Base-by-base conservation (phyloP, 2,888 invertebrate genomes). In the Penaeus monodon region DNA sequence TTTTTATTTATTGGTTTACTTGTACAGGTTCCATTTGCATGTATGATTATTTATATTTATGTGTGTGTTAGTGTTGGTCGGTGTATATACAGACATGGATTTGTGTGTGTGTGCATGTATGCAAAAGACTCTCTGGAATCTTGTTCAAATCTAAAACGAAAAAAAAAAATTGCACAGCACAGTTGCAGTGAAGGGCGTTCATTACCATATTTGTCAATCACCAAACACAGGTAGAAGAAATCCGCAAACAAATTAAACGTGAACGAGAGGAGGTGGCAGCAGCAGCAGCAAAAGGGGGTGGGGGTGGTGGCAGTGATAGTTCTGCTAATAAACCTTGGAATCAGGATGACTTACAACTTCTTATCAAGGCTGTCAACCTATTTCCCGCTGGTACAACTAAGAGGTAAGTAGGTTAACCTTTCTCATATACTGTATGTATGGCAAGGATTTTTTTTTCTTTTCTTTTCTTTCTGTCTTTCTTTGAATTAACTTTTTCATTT, bases 311-410 rank as follows among this genome's bases (percentile, higher is more conserved):
- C 7, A 91, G 86, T 14, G 94, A 93, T 91, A 92, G 93, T 6
- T 93, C 94, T 0, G 93, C 74, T n/a, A 64, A 64, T 27, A 86
- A 94, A 22, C 94, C 94, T 86, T 99, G 99, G 99, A 94, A 94
- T 24, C 95, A 95, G 81, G 96, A 96, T 88, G 97, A 98, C 92
- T 94, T 97, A 33, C 97, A 97, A 92, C 93, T 97, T 77, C 94
- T 99, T 6, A 98, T 99, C 83, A 99, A 99, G 93, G 98, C 98
- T 33, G 98, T 99, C 0, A 99, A 99, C 93, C 93, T 99, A 8
- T 99, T 99, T 92, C 99, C 99, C 0, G 98, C 99, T 12, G 99
- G 98, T 27, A 99, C 99, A 0, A 96, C 96, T 91, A 96, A 97
- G 92, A 94, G 98, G 91, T 95, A 89, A 84, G 17, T 33, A 29